Conservation (phyloP, 2,113 vertebrate species). For the Microcebus murinus region DNA sequence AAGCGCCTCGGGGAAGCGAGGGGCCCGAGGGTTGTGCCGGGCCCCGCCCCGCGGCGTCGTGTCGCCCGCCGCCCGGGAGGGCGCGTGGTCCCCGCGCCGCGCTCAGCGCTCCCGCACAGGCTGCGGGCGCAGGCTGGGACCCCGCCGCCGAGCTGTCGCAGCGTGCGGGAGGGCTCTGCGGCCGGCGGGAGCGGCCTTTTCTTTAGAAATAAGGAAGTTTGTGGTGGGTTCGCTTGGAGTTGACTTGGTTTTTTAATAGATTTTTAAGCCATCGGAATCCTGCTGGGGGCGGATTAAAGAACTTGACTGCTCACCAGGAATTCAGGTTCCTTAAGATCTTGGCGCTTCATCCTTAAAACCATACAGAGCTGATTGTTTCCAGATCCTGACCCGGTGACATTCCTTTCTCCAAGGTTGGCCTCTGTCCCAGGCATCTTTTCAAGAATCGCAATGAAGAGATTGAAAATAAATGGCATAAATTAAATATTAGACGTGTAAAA, state of each 20-base stretch:
- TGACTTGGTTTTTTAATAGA: background rate
- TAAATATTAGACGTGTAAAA: background rate
- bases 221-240: background rate
- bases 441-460: slow-evolving; percentile 37
- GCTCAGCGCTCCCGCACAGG: fast-evolving
- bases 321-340: background rate
- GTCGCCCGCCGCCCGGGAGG: fast-evolving
- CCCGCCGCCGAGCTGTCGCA: background rate
- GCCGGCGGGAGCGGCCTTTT: background rate
- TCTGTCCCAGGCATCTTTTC: slow-evolving; percentile 35
- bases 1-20: background rate
- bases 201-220: background rate
- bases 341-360: background rate
- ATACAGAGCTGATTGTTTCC: slow-evolving; percentile 10
- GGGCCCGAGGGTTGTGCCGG: fast-evolving
- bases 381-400: background rate
- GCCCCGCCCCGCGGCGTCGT: background rate
- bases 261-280: background rate
- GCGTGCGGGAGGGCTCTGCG: background rate
- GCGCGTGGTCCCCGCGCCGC: too few species aligned
- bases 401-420: background rate
- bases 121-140: background rate
- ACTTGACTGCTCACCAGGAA: slow-evolving; percentile 8
- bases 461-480: background rate
- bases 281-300: background rate